A percentile compares a stretch with the other conserved stretches of the same genome.
Conservation (phyloP, 2,797 vertebrate genomes). For the Gymnocypris eckloni region DNA sequence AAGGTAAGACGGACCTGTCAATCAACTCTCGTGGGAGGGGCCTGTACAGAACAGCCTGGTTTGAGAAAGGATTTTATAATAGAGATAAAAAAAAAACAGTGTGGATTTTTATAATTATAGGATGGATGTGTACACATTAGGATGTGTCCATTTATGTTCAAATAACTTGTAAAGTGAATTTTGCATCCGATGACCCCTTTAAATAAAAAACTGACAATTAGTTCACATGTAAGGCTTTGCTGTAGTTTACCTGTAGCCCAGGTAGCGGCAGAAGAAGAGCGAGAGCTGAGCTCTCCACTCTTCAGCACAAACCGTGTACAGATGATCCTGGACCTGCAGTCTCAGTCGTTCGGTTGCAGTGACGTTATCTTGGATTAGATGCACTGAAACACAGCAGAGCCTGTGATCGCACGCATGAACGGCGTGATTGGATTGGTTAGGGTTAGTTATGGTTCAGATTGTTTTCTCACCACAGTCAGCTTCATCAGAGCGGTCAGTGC, state of each 20-base stretch:
- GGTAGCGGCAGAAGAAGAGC: slow-evolving; percentile 79
- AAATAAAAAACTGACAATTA: too few species aligned
- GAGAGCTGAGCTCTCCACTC: slow-evolving; percentile 80
- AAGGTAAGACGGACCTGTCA: too few species aligned
- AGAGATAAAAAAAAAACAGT: too few species aligned
- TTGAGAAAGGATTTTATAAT: too few species aligned
- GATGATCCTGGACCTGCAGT: slow-evolving; percentile 71
- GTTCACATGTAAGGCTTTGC: not conserved
- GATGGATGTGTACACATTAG: too few species aligned
- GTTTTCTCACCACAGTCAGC: slow-evolving; percentile 52
- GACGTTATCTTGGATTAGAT: slow-evolving; percentile 71
- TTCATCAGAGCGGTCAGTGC: slow-evolving; percentile 54
- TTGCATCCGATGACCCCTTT: too few species aligned
- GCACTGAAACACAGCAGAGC: slow-evolving; percentile 39
- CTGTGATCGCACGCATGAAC: not conserved
- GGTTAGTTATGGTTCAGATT: not conserved
- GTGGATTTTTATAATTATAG: too few species aligned
- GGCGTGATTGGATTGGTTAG: too few species aligned
- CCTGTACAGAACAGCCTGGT: too few species aligned
- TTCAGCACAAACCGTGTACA: slow-evolving; percentile 80
- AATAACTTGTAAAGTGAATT: too few species aligned
- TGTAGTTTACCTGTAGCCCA: slow-evolving; percentile 79
- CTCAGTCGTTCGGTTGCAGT: slow-evolving; percentile 74
- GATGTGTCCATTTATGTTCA: too few species aligned
- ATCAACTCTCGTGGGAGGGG: too few species aligned